Evolutionary conservation across 2,888 invertebrate species (phyloP), one percentile per base, ranked within the genome.

Genomic region (Trachelus tabidus): DNA sequence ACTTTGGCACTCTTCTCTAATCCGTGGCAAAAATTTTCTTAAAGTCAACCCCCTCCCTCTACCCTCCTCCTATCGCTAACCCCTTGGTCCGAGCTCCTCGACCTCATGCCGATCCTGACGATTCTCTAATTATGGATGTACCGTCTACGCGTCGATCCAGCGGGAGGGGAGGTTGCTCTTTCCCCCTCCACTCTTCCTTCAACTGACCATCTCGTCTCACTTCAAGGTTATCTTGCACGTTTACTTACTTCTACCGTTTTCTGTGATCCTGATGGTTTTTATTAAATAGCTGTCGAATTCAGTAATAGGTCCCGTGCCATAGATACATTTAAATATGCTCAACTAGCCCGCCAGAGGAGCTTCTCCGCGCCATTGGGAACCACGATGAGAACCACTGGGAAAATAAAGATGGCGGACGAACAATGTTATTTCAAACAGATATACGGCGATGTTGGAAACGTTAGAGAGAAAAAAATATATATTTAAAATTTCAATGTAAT

Each of bases 211-310:
- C 75, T 71, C 35, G 73, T 35, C n/a, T 34, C 73, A 6, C 73
- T 34, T 34, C 69, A 40, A 40, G 40, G 40, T 40, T 6, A 40
- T 40, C 40, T 15, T 15, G 12, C 34, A 40, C 75, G 68, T 23
- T 31, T n/a, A 71, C 11, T 40, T 71, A 34, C 30, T 12, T 34
- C 6, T 31, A 31, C 68, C n/a, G 11, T 37, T 15, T 31, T 80
- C 79, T 76, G 23, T 68, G 78, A 80, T 82, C 79, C 83, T 79
- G 85, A 82, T 85, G 82, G 81, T 81, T 84, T 84, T 85, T 85
- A 86, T 87, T 87, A 86, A 87, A 87, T 85, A 84, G 85, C 84
- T 81, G 83, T 80, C 85, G 85, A 85, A 87, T 86, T 81, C 84
- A 86, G 83, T 81, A 81, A 77, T 68, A 40, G 15, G 68, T 77